Conservation (phyloP, 2,113 vertebrate genomes). For the Oenanthe oenanthe region DNA sequence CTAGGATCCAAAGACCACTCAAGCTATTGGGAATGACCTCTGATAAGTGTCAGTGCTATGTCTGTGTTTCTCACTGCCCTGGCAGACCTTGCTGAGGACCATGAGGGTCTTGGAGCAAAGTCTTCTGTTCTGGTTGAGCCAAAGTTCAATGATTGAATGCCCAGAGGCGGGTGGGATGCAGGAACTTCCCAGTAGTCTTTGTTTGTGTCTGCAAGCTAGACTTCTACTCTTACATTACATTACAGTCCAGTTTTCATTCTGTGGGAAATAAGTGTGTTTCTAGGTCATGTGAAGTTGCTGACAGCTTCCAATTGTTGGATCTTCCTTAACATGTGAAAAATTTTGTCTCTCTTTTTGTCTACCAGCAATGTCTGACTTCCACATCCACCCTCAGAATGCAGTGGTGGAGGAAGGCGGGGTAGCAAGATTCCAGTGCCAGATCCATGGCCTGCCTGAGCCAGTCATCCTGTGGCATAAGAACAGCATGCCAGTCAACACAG, state of each 20-base stretch:
- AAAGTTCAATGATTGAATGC: background rate
- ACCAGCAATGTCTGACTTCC: constrained; percentile 94
- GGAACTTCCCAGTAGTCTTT: background rate
- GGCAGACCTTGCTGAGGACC: rapidly evolving
- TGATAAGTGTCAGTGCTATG: no score
- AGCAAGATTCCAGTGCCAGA: constrained; percentile 96
- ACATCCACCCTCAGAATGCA: constrained; percentile 88
- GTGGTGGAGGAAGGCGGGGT: constrained; percentile 89
- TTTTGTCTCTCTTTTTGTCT: constrained; percentile 22
- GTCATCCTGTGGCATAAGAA: constrained; percentile 96
- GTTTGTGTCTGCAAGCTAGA: background rate
- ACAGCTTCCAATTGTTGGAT: background rate
- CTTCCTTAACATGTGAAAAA: background rate
- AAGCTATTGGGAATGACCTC: background rate
- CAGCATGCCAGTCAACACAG: constrained; percentile 83
- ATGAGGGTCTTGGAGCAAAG: background rate
- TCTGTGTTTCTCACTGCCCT: rapidly evolving
- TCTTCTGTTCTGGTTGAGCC: background rate
- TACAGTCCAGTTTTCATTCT: background rate
- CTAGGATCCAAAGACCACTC: background rate
- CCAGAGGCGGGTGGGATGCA: background rate
- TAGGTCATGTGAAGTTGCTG: background rate
- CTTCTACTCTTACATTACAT: background rate
- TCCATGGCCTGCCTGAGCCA: constrained; percentile 93
- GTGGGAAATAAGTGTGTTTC: background rate